Conservation (phyloP, 2,888 invertebrate genomes). For the Drosophila atripex region DNA sequence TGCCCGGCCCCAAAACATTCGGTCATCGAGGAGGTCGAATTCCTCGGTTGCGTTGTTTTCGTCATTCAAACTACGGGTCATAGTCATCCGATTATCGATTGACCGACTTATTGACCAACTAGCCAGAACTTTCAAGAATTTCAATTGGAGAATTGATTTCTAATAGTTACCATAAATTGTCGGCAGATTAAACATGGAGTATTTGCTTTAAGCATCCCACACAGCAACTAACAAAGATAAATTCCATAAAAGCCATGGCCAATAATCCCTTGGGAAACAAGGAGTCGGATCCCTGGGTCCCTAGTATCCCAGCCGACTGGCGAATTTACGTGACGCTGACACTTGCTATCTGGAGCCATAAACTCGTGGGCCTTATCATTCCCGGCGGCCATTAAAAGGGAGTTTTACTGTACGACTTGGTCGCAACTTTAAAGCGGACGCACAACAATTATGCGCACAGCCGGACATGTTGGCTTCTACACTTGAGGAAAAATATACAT, state of each 20-base stretch:
- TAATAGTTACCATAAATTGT: slow-evolving; percentile 52
- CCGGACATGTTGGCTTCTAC: slow-evolving; percentile 48
- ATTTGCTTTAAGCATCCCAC: slow-evolving; percentile 23
- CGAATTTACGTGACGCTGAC: slow-evolving; percentile 75
- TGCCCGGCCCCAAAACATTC: slow-evolving; percentile 57
- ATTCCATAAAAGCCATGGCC: slow-evolving; percentile 30
- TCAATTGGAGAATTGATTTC: slow-evolving; percentile 43
- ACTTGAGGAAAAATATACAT: not conserved
- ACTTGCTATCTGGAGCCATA: slow-evolving; percentile 81
- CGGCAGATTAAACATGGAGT: slow-evolving; percentile 44
- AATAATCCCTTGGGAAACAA: slow-evolving; percentile 40
- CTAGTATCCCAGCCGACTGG: slow-evolving; percentile 25
- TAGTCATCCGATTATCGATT: slow-evolving; percentile 62
- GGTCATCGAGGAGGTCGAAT: slow-evolving; percentile 53
- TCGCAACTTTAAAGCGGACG: slow-evolving; percentile 54
- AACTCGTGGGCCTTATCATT: slow-evolving; percentile 79
- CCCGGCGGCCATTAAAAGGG: slow-evolving; percentile 77
- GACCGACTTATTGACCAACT: slow-evolving; percentile 55
- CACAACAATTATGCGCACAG: slow-evolving; percentile 65
- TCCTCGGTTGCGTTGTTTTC: slow-evolving; percentile 50
- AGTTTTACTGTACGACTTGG: slow-evolving; percentile 71
- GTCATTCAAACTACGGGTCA: slow-evolving; percentile 44
- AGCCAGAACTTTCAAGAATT: slow-evolving; percentile 17
- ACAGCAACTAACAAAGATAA: slow-evolving; percentile 17
- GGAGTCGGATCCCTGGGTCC: slow-evolving; percentile 13